phyloP scores from a whole-genome alignment of 1,140 invertebrate genomes.

The Drosophila nebulosa region DNA sequence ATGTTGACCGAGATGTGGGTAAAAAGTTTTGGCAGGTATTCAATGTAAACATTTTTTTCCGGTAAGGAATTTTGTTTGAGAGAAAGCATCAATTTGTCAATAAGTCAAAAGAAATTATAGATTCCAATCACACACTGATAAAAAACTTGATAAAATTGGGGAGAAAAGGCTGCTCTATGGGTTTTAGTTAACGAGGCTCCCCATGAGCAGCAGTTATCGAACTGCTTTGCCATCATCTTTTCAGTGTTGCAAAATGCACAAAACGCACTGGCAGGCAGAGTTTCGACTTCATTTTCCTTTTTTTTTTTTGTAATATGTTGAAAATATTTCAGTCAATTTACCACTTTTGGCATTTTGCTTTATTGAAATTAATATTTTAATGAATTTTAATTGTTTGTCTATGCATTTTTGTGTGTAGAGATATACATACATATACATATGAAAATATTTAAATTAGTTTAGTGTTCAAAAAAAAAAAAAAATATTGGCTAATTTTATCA shows the following conservation, averaged over 20 bases:
- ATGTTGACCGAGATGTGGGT: conserved; percentile 5
- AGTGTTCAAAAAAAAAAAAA: background rate
- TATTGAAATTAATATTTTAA: background rate
- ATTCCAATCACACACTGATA: background rate
- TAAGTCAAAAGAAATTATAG: background rate
- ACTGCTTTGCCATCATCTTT: too few species aligned
- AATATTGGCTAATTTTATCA: background rate
- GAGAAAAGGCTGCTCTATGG: too few species aligned
- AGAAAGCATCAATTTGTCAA: background rate
- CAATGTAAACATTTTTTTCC: background rate
- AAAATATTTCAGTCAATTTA: background rate
- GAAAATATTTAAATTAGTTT: background rate
- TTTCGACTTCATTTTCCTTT: background rate
- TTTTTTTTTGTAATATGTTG: background rate
- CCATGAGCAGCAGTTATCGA: too few species aligned
- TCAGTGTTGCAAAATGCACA: too few species aligned
- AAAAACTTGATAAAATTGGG: background rate
- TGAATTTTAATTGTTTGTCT: background rate
- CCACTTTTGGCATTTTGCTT: background rate
- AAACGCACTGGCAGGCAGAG: too few species aligned
- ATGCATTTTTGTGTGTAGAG: background rate
- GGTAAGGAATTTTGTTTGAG: background rate
- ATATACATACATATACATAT: background rate
- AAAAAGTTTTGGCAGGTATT: background rate
- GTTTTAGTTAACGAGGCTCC: too few species aligned